Evolutionary conservation across 2,888 invertebrate species (phyloP), one percentile per base, ranked within the genome.

Genomic region (Amaurobius ferox): DNA sequence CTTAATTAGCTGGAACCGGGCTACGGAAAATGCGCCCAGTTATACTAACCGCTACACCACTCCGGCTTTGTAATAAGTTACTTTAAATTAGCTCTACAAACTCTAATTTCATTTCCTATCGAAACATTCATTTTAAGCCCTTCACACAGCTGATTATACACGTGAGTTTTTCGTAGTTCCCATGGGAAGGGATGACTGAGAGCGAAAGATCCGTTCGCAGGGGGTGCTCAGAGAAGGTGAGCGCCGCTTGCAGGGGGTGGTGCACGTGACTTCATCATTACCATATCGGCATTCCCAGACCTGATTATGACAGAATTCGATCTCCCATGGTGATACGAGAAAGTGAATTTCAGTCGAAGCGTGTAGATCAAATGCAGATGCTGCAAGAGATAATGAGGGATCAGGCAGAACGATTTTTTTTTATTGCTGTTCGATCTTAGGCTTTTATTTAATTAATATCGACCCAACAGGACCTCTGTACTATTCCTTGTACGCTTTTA

Each of bases 241-340:
- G 23, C 23, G 0, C 55, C 23, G 23, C 23, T 23, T 19, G 23
- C 6, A 16, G 23, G 55, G 55, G 55, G 44, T 55, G 55, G 55
- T 23, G 55, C 55, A 55, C 55, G 55, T 55, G 55, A 55, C 55
- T 23, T 3, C 55, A 23, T 23, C 23, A 55, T 55, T 55, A 55
- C 55, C 55, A 55, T 55, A 55, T 55, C 55, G 55, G 55, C 55
- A 55, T 55, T 55, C 55, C 55, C 55, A 55, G 55, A 55, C 55
- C 44, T 16, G 13, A 3, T 6, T 19, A 19, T 3, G 19, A 55
- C 13, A 3, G 23, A 19, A 5, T 3, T 55, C 23, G 55, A 55
- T 55, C 55, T 55, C 55, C 55, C 55, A 55, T 55, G 55, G 55
- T 16, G 55, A 55, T 55, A 55, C 23, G 16, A 7, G 35, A 9